phyloP scores from a whole-genome alignment of 2,797 vertebrate species.

The Remorina albescens region DNA sequence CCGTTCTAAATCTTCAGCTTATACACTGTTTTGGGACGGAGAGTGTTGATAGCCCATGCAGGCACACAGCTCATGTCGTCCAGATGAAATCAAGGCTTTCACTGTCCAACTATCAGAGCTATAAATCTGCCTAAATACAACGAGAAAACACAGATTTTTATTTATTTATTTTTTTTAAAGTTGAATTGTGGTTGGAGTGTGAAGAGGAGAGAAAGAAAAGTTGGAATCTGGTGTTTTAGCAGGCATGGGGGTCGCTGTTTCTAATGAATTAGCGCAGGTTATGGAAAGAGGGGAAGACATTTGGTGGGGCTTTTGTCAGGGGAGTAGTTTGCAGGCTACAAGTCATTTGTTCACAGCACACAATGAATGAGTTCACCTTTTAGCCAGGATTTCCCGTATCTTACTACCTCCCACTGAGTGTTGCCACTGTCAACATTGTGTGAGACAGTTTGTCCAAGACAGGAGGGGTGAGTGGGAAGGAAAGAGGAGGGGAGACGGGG shows the following conservation, averaged over 20 bases:
- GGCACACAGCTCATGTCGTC: conserved; percentile 53
- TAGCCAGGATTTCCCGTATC: conserved; percentile 51
- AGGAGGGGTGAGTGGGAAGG: conserved; percentile 17
- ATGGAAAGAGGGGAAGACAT: conserved; percentile 5
- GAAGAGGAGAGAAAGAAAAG: conserved; percentile 32
- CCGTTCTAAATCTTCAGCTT: conserved; percentile 73
- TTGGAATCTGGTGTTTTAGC: not conserved
- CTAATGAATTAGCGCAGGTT: conserved; percentile 31
- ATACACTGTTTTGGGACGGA: conserved; percentile 72
- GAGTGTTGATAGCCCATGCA: conserved; percentile 65
- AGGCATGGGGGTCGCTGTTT: conserved; percentile 30
- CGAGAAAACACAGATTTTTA: conserved; percentile 33
- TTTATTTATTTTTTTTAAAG: not conserved
- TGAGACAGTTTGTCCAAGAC: conserved; percentile 65
- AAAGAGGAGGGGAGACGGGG: not conserved
- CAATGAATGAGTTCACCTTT: conserved; percentile 42
- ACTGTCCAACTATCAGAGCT: conserved; percentile 1
- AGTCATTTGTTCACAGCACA: conserved; percentile 29
- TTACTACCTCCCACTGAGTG: conserved; percentile 61
- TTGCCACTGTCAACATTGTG: conserved; percentile 78
- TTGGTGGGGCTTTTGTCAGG: conserved; percentile 13
- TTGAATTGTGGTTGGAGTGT: conserved; percentile 36
- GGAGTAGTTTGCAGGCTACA: conserved; percentile 8
- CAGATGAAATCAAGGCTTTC: conserved; percentile 57
- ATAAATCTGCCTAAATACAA: conserved; percentile 49